Base-by-base conservation (phyloP, 2,888 invertebrate genomes). In the Volucella zonaria region DNA sequence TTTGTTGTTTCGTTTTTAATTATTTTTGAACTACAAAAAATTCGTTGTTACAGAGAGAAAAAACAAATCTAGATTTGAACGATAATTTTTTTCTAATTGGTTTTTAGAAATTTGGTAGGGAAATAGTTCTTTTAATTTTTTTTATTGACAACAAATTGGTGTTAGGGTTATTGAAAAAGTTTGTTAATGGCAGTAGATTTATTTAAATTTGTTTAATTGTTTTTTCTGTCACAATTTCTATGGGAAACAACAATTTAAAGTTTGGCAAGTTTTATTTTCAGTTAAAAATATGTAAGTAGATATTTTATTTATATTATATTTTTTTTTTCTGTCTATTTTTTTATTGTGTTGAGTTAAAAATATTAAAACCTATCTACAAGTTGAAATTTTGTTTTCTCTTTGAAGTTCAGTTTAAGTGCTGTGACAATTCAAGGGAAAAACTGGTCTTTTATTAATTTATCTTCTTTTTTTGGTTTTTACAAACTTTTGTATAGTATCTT, bases 31-130 rank as follows among this genome's bases (percentile, higher is more conserved):
- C 31, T 31, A 31, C 31, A 31, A 31, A 76, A 68, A 76, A 76
- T 68, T 75, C 75, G 75, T 75, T 75, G 75, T 75, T 66, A 47
- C 56, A 31, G 31, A 31, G 31, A 31, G 31, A 31, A 31, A 31
- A 31, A 31, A 31, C 0, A 31, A 31, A 31, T 31, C 31, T 31
- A 12, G 40, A 40, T 43, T 43, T 52, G 31, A 75, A 40, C 38
- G 49, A 54, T 23, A 49, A 42, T 70, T 70, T 47, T 31, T 18
- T n/a, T 51, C 23, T 61, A 68, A 68, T 31, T 42, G 14, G 11
- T 64, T 61, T 15, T 61, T 61, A 40, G 15, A 15, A n/a, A 15
- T 15, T 51, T 43, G 42, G 64, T 64, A 49, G 31, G 49, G 38
- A 8, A n/a, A 15, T 14, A 14, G 2, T 1, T 56, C 45, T 49